Evolutionary conservation across 1,140 invertebrate genomes (phyloP).

Genomic region (Halictus rubicundus): DNA sequence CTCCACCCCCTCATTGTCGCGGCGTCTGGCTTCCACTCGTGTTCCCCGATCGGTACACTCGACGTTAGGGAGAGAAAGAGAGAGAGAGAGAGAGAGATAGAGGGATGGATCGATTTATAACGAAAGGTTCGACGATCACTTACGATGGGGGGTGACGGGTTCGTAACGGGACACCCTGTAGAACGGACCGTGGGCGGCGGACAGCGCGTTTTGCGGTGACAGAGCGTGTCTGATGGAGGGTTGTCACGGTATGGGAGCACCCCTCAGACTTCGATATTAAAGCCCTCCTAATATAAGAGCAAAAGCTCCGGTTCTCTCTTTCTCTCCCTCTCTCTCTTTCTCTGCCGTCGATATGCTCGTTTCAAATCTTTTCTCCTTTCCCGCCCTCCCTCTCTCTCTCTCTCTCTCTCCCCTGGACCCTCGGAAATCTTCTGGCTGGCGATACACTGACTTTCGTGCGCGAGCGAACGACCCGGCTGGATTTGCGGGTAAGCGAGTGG

Average conservation of each 20-base stretch:
- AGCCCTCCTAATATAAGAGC: constrained; percentile 77
- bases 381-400: not conserved
- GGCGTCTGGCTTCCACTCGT: constrained; percentile 31
- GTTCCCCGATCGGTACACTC: constrained; percentile 34
- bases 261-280: constrained; percentile 77
- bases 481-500: constrained; percentile 41
- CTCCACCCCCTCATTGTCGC: not conserved
- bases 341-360: constrained; percentile 70
- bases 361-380: constrained; percentile 48
- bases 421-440: constrained; percentile 24
- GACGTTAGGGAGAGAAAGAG: not conserved
- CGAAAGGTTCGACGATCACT: constrained; percentile 50
- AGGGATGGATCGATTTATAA: constrained; percentile 45
- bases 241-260: constrained; percentile 75
- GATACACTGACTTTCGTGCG: constrained; percentile 56
- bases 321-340: not conserved
- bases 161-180: constrained; percentile 65
- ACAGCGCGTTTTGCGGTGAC: constrained; percentile 78
- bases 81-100: constrained; percentile 1
- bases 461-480: constrained; percentile 36
- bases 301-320: constrained; percentile 68
- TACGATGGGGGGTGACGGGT: constrained; percentile 1
- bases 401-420: not conserved
- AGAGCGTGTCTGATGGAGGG: constrained; percentile 79
- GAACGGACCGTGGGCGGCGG: constrained; percentile 64